phyloP scores from a whole-genome alignment of 92 coral and sea anemone species.

The Siderastrea radians region DNA sequence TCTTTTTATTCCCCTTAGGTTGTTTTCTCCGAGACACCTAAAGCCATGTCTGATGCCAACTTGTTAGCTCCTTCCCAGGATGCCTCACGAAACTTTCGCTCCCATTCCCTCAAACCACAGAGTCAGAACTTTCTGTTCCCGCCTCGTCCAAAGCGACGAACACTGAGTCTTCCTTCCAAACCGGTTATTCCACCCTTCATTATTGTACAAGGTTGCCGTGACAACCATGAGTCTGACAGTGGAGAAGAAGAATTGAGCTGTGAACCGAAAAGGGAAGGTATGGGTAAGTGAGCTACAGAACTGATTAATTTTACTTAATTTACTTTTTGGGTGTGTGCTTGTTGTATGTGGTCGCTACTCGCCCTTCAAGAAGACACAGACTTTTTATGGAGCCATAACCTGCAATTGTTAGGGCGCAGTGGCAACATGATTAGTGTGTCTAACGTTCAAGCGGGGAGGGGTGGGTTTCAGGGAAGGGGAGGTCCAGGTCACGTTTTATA shows the following conservation, averaged over 20 bases:
- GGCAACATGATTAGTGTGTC: no score
- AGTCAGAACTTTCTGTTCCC: conserved; percentile 17
- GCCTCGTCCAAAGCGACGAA: conserved; percentile 17
- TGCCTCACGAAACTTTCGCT: conserved; percentile 18
- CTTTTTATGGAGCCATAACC: no score
- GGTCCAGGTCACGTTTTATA: no score
- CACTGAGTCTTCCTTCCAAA: conserved; percentile 34
- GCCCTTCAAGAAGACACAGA: no score
- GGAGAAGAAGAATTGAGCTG: neutral
- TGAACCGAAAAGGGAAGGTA: conserved; percentile 11
- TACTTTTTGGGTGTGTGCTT: neutral
- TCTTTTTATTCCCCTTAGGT: neutral
- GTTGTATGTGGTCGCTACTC: no score
- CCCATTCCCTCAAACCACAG: conserved; percentile 34
- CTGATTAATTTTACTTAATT: neutral
- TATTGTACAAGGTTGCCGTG: conserved; percentile 14
- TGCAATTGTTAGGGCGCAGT: no score
- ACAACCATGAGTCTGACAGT: conserved; percentile 10
- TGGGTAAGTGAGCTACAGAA: conserved; percentile 9
- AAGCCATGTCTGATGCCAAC: conserved; percentile 21
- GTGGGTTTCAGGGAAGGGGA: no score
- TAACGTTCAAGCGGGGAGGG: no score
- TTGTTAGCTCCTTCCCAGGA: conserved; percentile 6
- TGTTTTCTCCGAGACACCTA: neutral
- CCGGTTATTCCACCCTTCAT: conserved; percentile 30